A percentile compares a stretch with the other conserved stretches of the same genome.
These are phyloP conservation scores for Dendrolimus pini DNA, from an alignment of 2,888 invertebrate species.

Conservation along the genomic window DNA sequence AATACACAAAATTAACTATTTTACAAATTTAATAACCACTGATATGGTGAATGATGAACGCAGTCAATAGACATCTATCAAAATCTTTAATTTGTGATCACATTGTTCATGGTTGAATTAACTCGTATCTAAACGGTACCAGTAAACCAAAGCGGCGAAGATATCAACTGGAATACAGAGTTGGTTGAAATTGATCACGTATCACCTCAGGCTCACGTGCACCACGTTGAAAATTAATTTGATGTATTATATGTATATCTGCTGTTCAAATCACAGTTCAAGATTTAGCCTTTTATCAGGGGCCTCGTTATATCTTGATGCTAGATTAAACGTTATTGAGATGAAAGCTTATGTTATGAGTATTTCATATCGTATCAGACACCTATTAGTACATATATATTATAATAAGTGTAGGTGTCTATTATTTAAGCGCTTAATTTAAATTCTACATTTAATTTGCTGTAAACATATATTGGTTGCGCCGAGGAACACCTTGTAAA, in stretches of 20 bases:
- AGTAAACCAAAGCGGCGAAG: not conserved
- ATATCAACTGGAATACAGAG: not conserved
- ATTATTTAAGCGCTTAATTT: too few species aligned
- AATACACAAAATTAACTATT: too few species aligned
- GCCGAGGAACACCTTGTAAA: too few species aligned
- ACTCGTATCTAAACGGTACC: not conserved
- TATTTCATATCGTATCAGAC: not conserved
- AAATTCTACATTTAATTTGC: too few species aligned
- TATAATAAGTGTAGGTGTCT: too few species aligned
- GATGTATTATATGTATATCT: constrained; percentile 23
- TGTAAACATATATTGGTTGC: too few species aligned
- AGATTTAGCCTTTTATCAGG: constrained; percentile 3
- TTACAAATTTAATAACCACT: too few species aligned
- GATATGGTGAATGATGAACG: too few species aligned
- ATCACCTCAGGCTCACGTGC: constrained; percentile 28
- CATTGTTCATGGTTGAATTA: not conserved
- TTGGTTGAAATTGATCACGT: constrained; percentile 37
- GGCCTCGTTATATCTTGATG: constrained; percentile 12
- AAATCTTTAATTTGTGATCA: too few species aligned
- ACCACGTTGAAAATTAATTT: constrained; percentile 29
- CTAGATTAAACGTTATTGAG: not conserved
- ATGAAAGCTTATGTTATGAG: not conserved
- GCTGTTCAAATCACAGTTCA: constrained; percentile 3
- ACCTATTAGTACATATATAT: too few species aligned
- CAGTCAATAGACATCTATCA: too few species aligned